Evolutionary conservation across 2,113 vertebrate species (phyloP), one percentile per base, ranked within the genome.

Genomic region (Globicephala melas): DNA sequence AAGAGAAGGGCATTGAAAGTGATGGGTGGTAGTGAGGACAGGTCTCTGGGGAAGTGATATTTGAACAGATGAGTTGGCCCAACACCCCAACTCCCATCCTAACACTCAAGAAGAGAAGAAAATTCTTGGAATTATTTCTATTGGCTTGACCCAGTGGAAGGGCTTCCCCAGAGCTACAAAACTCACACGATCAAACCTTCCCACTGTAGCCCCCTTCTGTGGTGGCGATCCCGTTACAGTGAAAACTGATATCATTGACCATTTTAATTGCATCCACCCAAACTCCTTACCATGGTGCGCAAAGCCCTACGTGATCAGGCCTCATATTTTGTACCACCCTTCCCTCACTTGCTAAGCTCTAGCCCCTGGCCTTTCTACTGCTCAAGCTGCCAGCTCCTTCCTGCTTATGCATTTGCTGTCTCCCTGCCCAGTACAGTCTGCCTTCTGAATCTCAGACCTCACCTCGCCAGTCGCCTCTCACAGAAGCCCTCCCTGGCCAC

Each of bases 281-380:
- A 6, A 62, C 17, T 20, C 65, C 41, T 80, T 11, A 26, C 26
- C 33, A 5, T 1, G 8, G 41, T 20, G 3, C 2, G 1, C 44
- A 25, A n/a, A 18, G 38, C 8, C 11, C 47, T 18, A 0, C 0
- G 1, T 1, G 4, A 4, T 1, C 36, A n/a, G 18, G 28, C 21
- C 21, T 26, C 65, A 18, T 8, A 0, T 20, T 50, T 17, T 62
- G 5, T 18, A 14, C 36, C 31, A 12, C 36, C 20, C 58, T 18
- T 38, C 33, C 60, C 8, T 44, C 11, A 0, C 50, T 18, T 28
- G 4, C 63, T 20, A 28, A 60, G 38, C 44, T 17, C 33, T 17
- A 15, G 4, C n/a, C 65, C 74, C 31, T 33, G n/a, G 33, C 20
- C 33, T 80, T 36, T 14, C 50, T 55, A 1, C 38, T 25, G 21